A percentile compares a stretch with the other conserved stretches of the same genome.
phyloP scores from a whole-genome alignment of 2,797 vertebrate genomes.

The Lindbergichthys nudifrons region DNA sequence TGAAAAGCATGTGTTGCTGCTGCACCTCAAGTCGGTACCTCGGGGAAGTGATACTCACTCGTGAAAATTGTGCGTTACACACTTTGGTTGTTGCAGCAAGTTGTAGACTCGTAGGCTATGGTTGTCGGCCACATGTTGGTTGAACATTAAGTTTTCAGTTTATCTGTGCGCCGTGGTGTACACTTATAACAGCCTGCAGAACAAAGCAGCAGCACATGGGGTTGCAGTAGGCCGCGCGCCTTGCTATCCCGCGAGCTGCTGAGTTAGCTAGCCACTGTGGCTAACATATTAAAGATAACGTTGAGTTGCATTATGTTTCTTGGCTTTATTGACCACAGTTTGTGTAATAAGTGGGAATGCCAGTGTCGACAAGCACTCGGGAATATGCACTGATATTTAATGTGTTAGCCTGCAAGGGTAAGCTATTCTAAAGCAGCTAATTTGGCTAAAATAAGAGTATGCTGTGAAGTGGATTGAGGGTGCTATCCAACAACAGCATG shows the following conservation, averaged over 20 bases:
- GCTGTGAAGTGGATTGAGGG: conserved; percentile 19
- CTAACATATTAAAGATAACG: conserved; percentile 6
- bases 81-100: neutral
- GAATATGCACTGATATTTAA: neutral
- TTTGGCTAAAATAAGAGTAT: conserved; percentile 32
- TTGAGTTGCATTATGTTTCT: neutral
- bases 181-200: conserved; percentile 82
- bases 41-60: conserved; percentile 41
- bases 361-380: neutral
- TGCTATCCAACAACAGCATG: conserved; percentile 12
- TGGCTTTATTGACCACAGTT: rapidly evolving
- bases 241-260: conserved; percentile 56
- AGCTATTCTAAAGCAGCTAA: conserved; percentile 14
- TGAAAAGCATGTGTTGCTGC: conserved; percentile 88
- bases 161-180: conserved; percentile 38
- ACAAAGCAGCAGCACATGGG: conserved; percentile 91
- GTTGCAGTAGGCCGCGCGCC: conserved; percentile 80
- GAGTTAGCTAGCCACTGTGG: conserved; percentile 53
- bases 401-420: neutral
- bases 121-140: conserved; percentile 7
- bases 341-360: no score
- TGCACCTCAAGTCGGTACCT: conserved; percentile 57
- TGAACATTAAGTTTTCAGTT: conserved; percentile 18
- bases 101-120: neutral
- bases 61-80: conserved; percentile 15